Evolutionary conservation across 1,140 invertebrate species (phyloP), one percentile per base, ranked within the genome.

Genomic region (Bombus sibiricus): DNA sequence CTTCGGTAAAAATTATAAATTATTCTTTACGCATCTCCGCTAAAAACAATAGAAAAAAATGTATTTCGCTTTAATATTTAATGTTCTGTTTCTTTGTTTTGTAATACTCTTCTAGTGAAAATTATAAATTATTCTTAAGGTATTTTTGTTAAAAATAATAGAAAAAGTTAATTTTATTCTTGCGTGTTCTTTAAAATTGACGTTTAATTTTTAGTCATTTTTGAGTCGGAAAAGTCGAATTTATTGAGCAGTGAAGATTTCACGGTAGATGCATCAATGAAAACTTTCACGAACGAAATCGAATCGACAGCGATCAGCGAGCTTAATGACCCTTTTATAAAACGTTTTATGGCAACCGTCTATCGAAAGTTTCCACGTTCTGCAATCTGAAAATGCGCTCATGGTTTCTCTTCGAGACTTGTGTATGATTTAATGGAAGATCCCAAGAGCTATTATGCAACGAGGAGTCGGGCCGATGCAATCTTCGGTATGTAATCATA

Each of bases 341-440:
- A 81, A 59, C 47, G 37, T 73, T 81, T 82, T n/a, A 47, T 32
- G 6, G 12, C 37, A 64, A 43, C 13, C 22, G 9, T 10, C 71
- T 37, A 64, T 39, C 39, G 74, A 77, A 41, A 69, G 81, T 77
- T 57, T 69, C 73, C 43, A 77, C 81, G 43, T 68, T 41, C 34
- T 57, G 64, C 37, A 34, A 78, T 59, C 57, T 34, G 71, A 75
- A 82, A 82, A 75, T 32, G 80, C 73, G 32, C 68, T 72, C 80
- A 39, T 22, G 25, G 39, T 83, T 83, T 83, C 74, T 59, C 73
- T n/a, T 68, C 34, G 81, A 43, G 37, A 12, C n/a, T 62, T 22
- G n/a, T 59, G 47, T 78, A 79, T 59, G 74, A 84, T 84, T 84
- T 84, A 78, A 84, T 78, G 82, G 75, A 78, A 32, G 82, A 84